Percentiles rank a stretch among this genome's conserved stretches.
Conservation (phyloP, 2,113 vertebrate species). For the Caranx ignobilis region DNA sequence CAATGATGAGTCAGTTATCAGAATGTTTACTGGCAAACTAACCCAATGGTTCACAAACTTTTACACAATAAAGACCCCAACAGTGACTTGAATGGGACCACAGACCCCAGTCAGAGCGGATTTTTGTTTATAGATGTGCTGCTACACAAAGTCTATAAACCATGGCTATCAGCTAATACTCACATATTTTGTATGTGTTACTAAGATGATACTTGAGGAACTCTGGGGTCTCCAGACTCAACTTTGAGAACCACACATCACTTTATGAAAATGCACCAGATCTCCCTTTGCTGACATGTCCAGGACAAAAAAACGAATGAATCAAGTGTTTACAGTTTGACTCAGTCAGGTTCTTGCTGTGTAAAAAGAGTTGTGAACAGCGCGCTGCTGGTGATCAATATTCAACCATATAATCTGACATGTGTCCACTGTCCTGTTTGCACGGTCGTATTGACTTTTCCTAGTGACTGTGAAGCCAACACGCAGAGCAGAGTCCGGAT, state of each 20-base stretch:
- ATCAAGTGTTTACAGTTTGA: background rate
- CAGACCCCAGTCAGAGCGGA: no score
- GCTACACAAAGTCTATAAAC: no score
- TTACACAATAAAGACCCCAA: no score
- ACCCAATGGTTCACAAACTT: no score
- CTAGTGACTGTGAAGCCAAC: background rate
- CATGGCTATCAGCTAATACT: no score
- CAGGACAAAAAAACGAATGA: background rate
- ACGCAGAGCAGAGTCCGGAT: conserved; percentile 39
- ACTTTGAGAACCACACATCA: background rate
- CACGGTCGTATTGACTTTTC: background rate
- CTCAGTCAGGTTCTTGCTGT: background rate
- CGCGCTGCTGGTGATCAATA: background rate
- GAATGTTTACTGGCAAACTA: no score
- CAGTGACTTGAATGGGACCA: no score
- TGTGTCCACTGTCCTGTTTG: no score
- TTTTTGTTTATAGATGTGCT: no score
- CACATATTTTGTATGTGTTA: no score
- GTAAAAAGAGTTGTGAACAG: background rate
- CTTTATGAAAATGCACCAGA: background rate
- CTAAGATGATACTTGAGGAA: no score
- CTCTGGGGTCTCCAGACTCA: background rate
- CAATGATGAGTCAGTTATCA: no score
- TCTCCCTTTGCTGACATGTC: background rate
- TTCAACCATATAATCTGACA: background rate